phyloP scores from a whole-genome alignment of 2,888 invertebrate species.

The Eupithecia insigniata region DNA sequence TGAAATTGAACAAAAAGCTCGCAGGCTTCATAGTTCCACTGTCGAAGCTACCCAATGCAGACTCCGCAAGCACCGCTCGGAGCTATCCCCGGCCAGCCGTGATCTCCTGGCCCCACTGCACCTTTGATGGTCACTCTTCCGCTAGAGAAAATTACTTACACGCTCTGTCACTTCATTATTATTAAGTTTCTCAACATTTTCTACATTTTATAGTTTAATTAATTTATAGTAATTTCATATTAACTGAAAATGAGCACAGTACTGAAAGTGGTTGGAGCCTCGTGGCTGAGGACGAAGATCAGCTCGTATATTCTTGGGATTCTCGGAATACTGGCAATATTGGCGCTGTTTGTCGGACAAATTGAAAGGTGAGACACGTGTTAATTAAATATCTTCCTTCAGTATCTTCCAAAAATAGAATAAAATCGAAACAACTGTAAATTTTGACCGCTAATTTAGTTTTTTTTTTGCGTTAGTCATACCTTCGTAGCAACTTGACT shows the following conservation, averaged over 20 bases:
- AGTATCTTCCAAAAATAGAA: background rate
- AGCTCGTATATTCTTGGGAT: conserved; percentile 88
- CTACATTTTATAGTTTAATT: conserved; percentile 76
- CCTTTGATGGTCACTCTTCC: conserved; percentile 78
- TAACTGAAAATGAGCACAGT: conserved; percentile 80
- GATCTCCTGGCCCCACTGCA: conserved; percentile 56
- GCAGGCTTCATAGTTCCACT: conserved; percentile 58
- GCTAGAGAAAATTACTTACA: conserved; percentile 76
- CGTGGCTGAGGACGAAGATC: conserved; percentile 90
- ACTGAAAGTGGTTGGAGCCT: conserved; percentile 91
- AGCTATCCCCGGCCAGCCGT: conserved; percentile 62
- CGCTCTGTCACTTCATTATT: conserved; percentile 84
- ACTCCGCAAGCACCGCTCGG: conserved; percentile 60
- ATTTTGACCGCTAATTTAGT: background rate
- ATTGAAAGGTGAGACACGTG: conserved; percentile 85
- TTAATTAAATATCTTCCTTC: background rate
- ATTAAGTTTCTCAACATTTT: conserved; percentile 82
- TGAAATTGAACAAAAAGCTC: conserved; percentile 63
- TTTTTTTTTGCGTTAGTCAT: background rate
- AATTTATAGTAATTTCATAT: conserved; percentile 45
- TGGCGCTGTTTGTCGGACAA: conserved; percentile 88
- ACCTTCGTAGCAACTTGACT: background rate
- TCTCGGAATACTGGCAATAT: conserved; percentile 87
- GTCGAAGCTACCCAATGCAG: conserved; percentile 67
- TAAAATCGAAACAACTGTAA: background rate